A percentile compares a stretch with the other conserved stretches of the same genome.
phyloP scores from a whole-genome alignment of 2,888 invertebrate species.

The Crematogaster levior region DNA sequence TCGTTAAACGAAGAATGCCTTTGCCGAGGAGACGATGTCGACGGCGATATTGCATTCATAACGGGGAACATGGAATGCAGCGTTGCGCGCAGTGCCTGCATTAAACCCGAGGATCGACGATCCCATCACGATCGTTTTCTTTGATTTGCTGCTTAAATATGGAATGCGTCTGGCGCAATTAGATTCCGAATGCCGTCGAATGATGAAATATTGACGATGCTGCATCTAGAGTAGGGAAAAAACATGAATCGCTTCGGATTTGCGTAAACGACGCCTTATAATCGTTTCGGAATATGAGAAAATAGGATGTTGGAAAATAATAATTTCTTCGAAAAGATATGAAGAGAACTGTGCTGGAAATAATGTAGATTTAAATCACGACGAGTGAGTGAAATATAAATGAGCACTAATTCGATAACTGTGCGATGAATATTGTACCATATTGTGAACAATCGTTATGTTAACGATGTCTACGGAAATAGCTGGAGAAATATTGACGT shows the following conservation, averaged over 20 bases:
- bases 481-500: not conserved
- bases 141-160: constrained; percentile 47
- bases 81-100: constrained; percentile 28
- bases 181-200: constrained; percentile 34
- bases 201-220: not conserved
- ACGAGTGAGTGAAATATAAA: not conserved
- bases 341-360: not conserved
- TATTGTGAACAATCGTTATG: not conserved
- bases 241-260: constrained; percentile 17
- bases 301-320: not conserved
- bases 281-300: not conserved
- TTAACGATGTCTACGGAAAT: not conserved
- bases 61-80: constrained; percentile 26
- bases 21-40: constrained; percentile 30
- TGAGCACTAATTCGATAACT: not conserved
- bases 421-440: not conserved
- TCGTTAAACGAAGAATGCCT: constrained; percentile 47
- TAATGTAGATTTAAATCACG: not conserved
- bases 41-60: constrained; percentile 46
- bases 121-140: constrained; percentile 24
- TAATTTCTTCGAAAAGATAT: not conserved
- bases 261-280: not conserved
- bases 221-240: not conserved
- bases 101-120: constrained; percentile 31
- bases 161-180: constrained; percentile 41